phyloP scores from a whole-genome alignment of 2,888 invertebrate genomes.

The Ryuthela nishihirai region DNA sequence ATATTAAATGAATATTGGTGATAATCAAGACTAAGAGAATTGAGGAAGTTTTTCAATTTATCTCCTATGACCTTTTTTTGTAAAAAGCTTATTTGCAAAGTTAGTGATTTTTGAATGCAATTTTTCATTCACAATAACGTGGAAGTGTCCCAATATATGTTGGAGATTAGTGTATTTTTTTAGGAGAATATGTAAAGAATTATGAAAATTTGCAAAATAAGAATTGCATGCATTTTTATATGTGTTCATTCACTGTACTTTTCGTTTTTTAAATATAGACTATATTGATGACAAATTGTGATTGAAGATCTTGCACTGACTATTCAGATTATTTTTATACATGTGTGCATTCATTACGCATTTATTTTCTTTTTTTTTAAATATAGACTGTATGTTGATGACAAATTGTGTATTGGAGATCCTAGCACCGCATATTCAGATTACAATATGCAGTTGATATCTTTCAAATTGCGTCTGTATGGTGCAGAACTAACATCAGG shows the following conservation, averaged over 20 bases:
- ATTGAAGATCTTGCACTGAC: not conserved
- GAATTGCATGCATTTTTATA: not conserved
- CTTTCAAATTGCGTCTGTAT: constrained; percentile 13
- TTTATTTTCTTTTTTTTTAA: constrained; percentile 1
- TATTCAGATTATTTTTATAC: not conserved
- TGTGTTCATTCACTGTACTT: too few species aligned
- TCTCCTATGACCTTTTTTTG: too few species aligned
- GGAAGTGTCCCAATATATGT: too few species aligned
- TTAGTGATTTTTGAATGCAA: too few species aligned
- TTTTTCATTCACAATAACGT: too few species aligned
- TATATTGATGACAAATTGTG: not conserved
- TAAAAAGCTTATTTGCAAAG: too few species aligned
- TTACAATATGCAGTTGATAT: not conserved
- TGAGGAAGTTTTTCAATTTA: too few species aligned
- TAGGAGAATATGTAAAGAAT: too few species aligned
- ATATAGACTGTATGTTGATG: constrained; percentile 22
- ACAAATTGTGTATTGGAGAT: not conserved
- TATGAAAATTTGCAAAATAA: not conserved
- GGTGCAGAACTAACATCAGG: constrained; percentile 12
- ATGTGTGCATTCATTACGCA: not conserved
- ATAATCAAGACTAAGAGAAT: too few species aligned
- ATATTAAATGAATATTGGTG: too few species aligned
- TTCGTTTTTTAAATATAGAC: not conserved
- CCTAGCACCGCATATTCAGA: not conserved
- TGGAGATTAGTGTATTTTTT: too few species aligned